Base-by-base conservation (phyloP, 2,888 invertebrate species). In the Hedya salicella region DNA sequence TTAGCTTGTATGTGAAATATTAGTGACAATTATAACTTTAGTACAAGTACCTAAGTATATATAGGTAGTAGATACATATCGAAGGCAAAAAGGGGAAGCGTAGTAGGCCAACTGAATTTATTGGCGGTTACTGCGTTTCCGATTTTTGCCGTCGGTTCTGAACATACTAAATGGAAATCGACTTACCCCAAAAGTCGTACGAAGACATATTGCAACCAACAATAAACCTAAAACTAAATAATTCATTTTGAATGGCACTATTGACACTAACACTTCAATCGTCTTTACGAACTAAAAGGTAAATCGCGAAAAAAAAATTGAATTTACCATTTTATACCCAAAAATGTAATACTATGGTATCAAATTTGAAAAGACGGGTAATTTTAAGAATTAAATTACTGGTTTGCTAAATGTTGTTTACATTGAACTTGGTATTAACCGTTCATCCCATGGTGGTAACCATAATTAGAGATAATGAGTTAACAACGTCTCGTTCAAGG, bases 151-250 rank as follows among this genome's bases (percentile, higher is more conserved):
- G n/a, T n/a, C n/a, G n/a, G n/a, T n/a, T n/a, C n/a, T n/a, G n/a
- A n/a, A n/a, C n/a, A n/a, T n/a, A n/a, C n/a, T 36, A 11, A 36
- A 8, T 36, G n/a, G n/a, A 11, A 11, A 36, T 36, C 21, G n/a
- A 54, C 66, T 66, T 54, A 66, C 66, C 61, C 61, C 66, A 54
- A 40, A 54, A 5, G 61, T 9, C 5, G 54, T 54, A 21, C 54
- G 44, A 2, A 13, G 49, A 54, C 53, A 48, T 21, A 60, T 40
- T 19, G 21, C 13, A 21, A 36, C 2, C 16, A 66, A 36, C 19
- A 61, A 13, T 49, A 61, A 61, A 21, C 60, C 40, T 49, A 61
- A 54, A 8, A 17, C 32, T 16, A 61, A 42, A 48, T 32, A 17
- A 42, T 66, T 48, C 66, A 66, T 66, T 42, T 40, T 40, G 32